Evolutionary conservation across 1,140 invertebrate genomes (phyloP).

Genomic region (Drosophila pseudoobscura): DNA sequence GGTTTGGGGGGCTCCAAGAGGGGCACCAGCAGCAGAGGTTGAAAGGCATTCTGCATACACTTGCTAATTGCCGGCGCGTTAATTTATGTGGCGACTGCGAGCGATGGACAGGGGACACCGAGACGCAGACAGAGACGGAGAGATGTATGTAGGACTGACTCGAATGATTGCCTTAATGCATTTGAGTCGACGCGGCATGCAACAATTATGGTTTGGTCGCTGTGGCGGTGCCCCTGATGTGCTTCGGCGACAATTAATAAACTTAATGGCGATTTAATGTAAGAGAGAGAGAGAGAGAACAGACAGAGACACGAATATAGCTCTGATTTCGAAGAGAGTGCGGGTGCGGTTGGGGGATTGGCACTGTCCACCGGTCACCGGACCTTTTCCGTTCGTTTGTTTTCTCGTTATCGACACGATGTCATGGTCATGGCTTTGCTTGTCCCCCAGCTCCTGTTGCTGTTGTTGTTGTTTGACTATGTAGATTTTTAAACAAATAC

Average conservation of each 20-base stretch:
- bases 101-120: slow-evolving; percentile 27
- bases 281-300: slow-evolving; percentile 20
- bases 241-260: slow-evolving; percentile 76
- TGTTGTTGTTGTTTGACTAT: slow-evolving; percentile 56
- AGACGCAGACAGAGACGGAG: background rate
- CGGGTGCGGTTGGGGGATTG: background rate
- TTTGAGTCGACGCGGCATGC: slow-evolving; percentile 51
- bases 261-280: slow-evolving; percentile 81
- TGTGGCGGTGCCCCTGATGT: slow-evolving; percentile 31
- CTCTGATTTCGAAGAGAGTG: background rate
- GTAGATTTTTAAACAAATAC: slow-evolving; percentile 74
- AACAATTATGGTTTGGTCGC: slow-evolving; percentile 43
- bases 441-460: slow-evolving; percentile 38
- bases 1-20: slow-evolving; percentile 12
- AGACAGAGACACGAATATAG: slow-evolving; percentile 2
- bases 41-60: slow-evolving; percentile 76
- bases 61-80: slow-evolving; percentile 79
- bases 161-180: slow-evolving; percentile 67
- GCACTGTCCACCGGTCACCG: too few species aligned
- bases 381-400: slow-evolving; percentile 15
- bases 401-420: slow-evolving; percentile 62
- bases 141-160: slow-evolving; percentile 7
- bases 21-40: slow-evolving; percentile 17
- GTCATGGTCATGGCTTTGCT: slow-evolving; percentile 74
- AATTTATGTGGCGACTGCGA: slow-evolving; percentile 76